Percentiles rank a stretch among this genome's conserved stretches.
These are phyloP conservation scores for Embidobia sp. DNA, from an alignment of 2,888 invertebrate species.

Conservation along the genomic window DNA sequence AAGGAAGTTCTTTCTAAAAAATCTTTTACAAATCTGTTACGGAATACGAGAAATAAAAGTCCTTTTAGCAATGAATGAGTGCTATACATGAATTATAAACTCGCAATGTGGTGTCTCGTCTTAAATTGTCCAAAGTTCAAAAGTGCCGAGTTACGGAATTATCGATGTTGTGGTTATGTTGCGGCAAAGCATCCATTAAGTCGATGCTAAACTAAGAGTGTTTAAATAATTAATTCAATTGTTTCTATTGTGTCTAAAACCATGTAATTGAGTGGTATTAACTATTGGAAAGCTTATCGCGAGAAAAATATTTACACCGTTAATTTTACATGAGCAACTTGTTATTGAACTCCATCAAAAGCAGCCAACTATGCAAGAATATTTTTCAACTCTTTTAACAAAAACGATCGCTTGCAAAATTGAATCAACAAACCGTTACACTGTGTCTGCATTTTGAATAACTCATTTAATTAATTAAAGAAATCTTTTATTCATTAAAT, in stretches of 20 bases:
- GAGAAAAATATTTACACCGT: slow-evolving; percentile 12
- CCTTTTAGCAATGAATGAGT: slow-evolving; percentile 4
- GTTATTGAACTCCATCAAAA: background rate
- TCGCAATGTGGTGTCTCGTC: slow-evolving; percentile 41
- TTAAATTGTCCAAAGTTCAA: slow-evolving; percentile 66
- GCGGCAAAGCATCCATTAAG: slow-evolving; percentile 75
- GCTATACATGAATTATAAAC: slow-evolving; percentile 26
- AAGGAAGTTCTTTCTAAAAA: no score
- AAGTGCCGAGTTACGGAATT: slow-evolving; percentile 73
- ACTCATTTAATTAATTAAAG: slow-evolving; percentile 19
- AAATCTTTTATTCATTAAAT: slow-evolving; percentile 16
- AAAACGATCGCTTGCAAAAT: no score
- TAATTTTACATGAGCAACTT: slow-evolving; percentile 12
- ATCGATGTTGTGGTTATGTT: slow-evolving; percentile 75
- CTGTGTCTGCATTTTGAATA: background rate
- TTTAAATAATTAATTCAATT: slow-evolving; percentile 56
- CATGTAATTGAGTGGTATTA: slow-evolving; percentile 37
- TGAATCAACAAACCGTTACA: no score
- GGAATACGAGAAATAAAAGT: background rate
- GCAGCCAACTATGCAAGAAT: slow-evolving; percentile 2
- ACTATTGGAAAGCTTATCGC: slow-evolving; percentile 16
- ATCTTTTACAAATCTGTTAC: no score
- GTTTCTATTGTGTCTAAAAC: slow-evolving; percentile 30
- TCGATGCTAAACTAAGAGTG: slow-evolving; percentile 70
- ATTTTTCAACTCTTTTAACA: no score